phyloP scores from a whole-genome alignment of 2,113 vertebrate species.

The Crotalus tigris region DNA sequence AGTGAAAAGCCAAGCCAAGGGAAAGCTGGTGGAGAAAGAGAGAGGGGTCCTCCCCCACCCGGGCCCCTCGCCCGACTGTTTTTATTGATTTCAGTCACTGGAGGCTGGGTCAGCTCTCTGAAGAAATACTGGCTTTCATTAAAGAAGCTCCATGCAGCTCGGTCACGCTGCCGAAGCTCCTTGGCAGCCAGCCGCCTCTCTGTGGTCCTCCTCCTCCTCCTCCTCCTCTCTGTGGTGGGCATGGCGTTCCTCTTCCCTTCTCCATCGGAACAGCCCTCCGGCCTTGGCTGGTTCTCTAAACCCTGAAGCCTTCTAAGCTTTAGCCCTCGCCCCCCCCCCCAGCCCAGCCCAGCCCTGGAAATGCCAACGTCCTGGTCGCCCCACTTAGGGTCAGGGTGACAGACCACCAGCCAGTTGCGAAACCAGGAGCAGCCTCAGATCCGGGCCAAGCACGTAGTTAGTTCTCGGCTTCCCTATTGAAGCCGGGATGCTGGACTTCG shows the following conservation, averaged over 20 bases:
- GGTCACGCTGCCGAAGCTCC: constrained; percentile 78
- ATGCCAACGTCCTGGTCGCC: not conserved
- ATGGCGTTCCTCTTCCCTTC: constrained; percentile 50
- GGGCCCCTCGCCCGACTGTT: constrained; percentile 71
- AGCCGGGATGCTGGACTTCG: not conserved
- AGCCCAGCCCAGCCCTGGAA: constrained; percentile 13
- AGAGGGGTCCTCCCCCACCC: constrained; percentile 59
- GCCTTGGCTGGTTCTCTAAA: not conserved
- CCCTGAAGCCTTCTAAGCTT: constrained; percentile 10
- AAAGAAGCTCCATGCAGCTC: constrained; percentile 79
- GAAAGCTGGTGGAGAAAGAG: constrained; percentile 36
- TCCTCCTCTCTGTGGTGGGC: constrained; percentile 57
- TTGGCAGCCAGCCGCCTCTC: constrained; percentile 82
- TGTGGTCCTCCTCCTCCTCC: constrained; percentile 56
- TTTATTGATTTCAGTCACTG: constrained; percentile 77
- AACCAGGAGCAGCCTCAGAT: not conserved
- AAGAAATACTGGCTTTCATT: constrained; percentile 82
- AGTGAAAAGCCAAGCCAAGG: constrained; percentile 48
- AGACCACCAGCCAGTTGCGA: not conserved
- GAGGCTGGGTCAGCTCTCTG: constrained; percentile 67
- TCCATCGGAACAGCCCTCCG: constrained; percentile 46
- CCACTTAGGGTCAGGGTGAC: not conserved
- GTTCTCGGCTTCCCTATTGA: not conserved
- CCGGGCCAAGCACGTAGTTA: not conserved
- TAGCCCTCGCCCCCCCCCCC: not conserved